A percentile compares a stretch with the other conserved stretches of the same genome.
Evolutionary conservation across 2,113 vertebrate genomes (phyloP).

Genomic region (Solea senegalensis): DNA sequence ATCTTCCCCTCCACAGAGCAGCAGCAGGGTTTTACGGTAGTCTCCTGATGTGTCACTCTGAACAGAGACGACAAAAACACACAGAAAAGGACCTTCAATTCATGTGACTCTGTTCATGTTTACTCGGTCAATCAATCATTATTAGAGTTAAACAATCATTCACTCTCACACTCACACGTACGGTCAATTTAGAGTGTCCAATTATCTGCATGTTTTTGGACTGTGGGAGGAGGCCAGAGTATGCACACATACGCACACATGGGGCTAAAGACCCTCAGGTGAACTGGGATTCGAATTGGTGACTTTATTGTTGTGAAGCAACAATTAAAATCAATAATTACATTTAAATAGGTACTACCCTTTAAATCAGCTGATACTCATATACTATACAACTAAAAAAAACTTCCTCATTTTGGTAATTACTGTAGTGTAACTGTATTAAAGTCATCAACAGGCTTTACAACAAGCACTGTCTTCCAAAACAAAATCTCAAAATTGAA

Average conservation of each 20-base stretch:
- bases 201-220: too few species aligned
- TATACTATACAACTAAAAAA: slow-evolving; percentile 3
- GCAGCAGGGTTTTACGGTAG: slow-evolving; percentile 91
- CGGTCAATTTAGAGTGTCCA: too few species aligned
- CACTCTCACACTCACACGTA: too few species aligned
- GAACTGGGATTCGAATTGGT: too few species aligned
- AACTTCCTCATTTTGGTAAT: slow-evolving; percentile 26
- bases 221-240: too few species aligned
- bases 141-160: too few species aligned
- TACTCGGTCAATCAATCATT: background rate
- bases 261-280: too few species aligned
- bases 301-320: too few species aligned
- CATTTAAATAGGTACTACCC: slow-evolving; percentile 45
- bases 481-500: background rate
- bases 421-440: rapidly evolving
- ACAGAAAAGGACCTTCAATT: slow-evolving; percentile 16
- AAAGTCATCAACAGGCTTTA: too few species aligned
- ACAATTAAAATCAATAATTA: background rate
- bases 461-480: too few species aligned
- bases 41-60: slow-evolving; percentile 97
- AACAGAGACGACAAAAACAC: slow-evolving; percentile 32
- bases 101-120: slow-evolving; percentile 4
- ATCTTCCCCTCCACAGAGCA: slow-evolving; percentile 92
- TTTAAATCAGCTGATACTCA: slow-evolving; percentile 39
- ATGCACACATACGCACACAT: too few species aligned